Base-by-base conservation (phyloP, 2,888 invertebrate genomes). In the Ennomos fuscantarius region DNA sequence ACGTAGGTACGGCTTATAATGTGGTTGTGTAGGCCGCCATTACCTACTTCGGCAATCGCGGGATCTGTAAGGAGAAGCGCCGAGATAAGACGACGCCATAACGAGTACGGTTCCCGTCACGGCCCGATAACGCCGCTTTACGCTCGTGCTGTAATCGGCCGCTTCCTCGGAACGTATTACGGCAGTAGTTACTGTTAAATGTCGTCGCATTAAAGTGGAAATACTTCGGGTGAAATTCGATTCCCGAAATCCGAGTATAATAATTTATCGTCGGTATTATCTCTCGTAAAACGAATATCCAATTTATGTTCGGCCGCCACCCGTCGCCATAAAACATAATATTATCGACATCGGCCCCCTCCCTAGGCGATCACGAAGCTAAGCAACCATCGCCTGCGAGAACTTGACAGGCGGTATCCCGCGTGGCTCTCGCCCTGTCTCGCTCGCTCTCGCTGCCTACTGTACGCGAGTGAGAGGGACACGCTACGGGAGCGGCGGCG, bases 341-440 rank as follows among this genome's bases (percentile, higher is more conserved):
- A 89, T 86, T 90, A 89, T 89, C 89, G 89, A 87, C 86, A 82
- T 80, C 82, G 82, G 76, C 84, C 85, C 86, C 88, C 89, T 86
- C 90, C 89, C 89, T 87, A 87, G 88, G 86, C 90, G 86, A 89
- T 89, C 90, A 88, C 89, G 89, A 88, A 88, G 87, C 90, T 87
- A 87, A 87, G 84, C 84, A 82, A 84, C 66, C 70, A 62, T 63
- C 89, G 89, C 87, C 88, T 89, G 84, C 79, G 82, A 79, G 82
- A 87, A 86, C 84, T 84, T 84, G 85, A 84, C 85, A 82, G 79
- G 82, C 81, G 80, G 48, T 40, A 44, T 76, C 78, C 78, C 72
- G 69, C 62, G 53, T 59, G 67, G 54, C 59, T 41, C 59, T 55
- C 42, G 45, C 40, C 24, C 40, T 48, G 50, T 67, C 64, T 53